A percentile compares a stretch with the other conserved stretches of the same genome.
Evolutionary conservation across 92 coral and sea anemone species (phyloP).

Genomic region (Pocillopora grandis): DNA sequence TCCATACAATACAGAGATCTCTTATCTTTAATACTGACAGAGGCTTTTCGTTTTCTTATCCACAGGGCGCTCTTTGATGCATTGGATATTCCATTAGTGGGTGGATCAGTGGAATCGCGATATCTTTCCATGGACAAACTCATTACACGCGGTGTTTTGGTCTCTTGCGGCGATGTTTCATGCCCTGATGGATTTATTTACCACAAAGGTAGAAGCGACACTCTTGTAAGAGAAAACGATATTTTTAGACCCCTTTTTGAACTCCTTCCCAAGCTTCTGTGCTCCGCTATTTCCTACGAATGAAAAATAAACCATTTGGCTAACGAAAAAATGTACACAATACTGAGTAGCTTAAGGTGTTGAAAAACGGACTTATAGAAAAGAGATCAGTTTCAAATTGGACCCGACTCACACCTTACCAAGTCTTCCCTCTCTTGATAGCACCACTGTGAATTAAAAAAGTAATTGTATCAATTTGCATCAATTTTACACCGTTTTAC

Average conservation of each 20-base stretch:
- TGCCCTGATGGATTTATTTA: constrained; percentile 13
- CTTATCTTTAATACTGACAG: neutral
- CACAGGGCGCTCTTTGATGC: constrained; percentile 6
- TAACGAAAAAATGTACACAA: too few species aligned
- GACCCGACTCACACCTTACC: too few species aligned
- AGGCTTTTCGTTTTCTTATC: neutral
- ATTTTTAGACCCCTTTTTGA: neutral
- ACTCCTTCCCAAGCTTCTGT: neutral
- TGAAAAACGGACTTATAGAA: too few species aligned
- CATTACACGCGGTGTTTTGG: constrained; percentile 3
- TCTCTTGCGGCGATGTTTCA: neutral
- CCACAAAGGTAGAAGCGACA: constrained; percentile 5
- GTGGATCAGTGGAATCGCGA: constrained; percentile 15
- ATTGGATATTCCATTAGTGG: constrained; percentile 20
- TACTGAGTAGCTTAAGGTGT: too few species aligned
- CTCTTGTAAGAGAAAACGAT: neutral
- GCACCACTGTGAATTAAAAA: too few species aligned
- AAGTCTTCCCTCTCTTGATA: too few species aligned
- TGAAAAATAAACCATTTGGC: too few species aligned
- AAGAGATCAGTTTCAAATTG: too few species aligned
- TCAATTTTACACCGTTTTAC: too few species aligned
- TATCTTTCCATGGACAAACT: constrained; percentile 23
- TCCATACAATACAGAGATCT: neutral
- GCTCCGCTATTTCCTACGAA: too few species aligned
- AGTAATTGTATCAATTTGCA: too few species aligned